Evolutionary conservation across 2,888 invertebrate genomes (phyloP).

Genomic region (Philopedon plagiatum): DNA sequence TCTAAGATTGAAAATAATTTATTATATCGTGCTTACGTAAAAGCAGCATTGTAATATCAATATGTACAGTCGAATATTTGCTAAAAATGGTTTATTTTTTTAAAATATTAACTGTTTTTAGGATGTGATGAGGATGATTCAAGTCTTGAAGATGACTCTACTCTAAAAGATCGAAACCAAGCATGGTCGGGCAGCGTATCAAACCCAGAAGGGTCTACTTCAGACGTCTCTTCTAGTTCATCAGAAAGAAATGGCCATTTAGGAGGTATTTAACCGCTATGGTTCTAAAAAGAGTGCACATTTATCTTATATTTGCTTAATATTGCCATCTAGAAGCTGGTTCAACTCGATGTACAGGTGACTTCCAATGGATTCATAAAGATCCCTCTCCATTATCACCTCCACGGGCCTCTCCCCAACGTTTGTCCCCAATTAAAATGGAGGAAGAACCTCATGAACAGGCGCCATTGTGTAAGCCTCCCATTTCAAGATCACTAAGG

Average conservation of each 20-base stretch:
- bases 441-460: constrained; percentile 44
- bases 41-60: too few relatives aligned
- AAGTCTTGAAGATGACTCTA: constrained; percentile 73
- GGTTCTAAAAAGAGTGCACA: too few relatives aligned
- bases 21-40: constrained; percentile 48
- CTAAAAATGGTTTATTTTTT: too few relatives aligned
- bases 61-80: too few relatives aligned
- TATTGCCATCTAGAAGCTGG: constrained; percentile 56
- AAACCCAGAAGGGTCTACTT: constrained; percentile 64
- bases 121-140: constrained; percentile 69
- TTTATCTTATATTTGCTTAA: background rate
- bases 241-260: constrained; percentile 36
- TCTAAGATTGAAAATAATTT: background rate
- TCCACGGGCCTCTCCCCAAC: constrained; percentile 33
- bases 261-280: constrained; percentile 45
- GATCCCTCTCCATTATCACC: constrained; percentile 53
- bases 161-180: constrained; percentile 72
- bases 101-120: background rate
- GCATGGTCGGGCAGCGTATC: constrained; percentile 68
- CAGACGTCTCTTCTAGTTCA: constrained; percentile 65
- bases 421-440: constrained; percentile 48
- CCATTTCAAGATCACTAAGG: constrained; percentile 41
- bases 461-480: constrained; percentile 44
- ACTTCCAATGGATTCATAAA: constrained; percentile 78
- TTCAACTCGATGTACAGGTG: constrained; percentile 77